phyloP scores from a whole-genome alignment of 2,113 vertebrate genomes.

The Python bivittatus region DNA sequence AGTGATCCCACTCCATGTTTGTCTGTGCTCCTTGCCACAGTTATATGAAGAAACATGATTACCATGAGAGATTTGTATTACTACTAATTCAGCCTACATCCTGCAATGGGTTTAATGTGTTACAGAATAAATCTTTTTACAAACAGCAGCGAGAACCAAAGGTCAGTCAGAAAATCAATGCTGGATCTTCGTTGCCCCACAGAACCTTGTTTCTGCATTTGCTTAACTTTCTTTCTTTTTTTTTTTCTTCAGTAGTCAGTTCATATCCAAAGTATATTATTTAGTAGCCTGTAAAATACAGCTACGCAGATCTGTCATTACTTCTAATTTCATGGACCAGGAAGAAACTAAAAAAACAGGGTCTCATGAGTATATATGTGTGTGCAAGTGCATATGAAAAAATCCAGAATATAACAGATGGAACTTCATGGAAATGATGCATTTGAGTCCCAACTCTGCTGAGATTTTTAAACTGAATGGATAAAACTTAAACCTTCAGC shows the following conservation, averaged over 20 bases:
- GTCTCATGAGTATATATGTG: background rate
- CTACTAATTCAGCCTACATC: conserved; percentile 48
- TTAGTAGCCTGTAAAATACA: fast-evolving
- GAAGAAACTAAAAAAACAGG: background rate
- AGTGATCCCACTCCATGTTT: background rate
- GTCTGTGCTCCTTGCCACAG: background rate
- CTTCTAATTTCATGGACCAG: background rate
- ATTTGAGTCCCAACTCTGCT: background rate
- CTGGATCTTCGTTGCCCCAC: conserved; percentile 51
- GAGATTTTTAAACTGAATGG: too few relatives aligned
- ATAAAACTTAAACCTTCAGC: too few relatives aligned
- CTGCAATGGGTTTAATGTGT: conserved; percentile 59
- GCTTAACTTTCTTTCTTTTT: conserved; percentile 55
- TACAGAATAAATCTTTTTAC: conserved; percentile 57
- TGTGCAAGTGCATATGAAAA: background rate
- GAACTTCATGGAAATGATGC: background rate
- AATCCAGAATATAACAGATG: background rate
- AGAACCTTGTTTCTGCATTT: conserved; percentile 52
- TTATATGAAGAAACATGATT: conserved; percentile 29
- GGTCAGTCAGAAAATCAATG: conserved; percentile 65
- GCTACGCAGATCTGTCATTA: background rate
- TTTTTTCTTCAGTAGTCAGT: conserved; percentile 40
- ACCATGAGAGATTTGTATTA: conserved; percentile 28
- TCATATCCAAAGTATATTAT: conserved; percentile 4
- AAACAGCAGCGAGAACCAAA: conserved; percentile 49